Evolutionary conservation across 2,888 invertebrate species (phyloP).

Genomic region (Polydrusus cervinus): DNA sequence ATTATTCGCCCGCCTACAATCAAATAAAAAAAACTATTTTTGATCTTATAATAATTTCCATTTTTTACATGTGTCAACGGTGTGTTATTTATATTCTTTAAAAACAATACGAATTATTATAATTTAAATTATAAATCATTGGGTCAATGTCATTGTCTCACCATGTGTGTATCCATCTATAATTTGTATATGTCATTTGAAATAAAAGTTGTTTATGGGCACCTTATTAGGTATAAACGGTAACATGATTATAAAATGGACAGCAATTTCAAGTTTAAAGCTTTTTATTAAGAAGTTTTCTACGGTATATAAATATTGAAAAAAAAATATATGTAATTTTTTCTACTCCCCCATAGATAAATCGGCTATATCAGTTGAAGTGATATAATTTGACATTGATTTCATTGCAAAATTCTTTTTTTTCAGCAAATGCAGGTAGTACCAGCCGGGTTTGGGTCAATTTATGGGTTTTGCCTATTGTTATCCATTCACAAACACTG

Average conservation of each 20-base stretch:
- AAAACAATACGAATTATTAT: constrained; percentile 57
- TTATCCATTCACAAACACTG: too few species aligned
- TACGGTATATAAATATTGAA: too few species aligned
- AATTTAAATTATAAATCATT: constrained; percentile 56
- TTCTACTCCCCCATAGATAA: too few species aligned
- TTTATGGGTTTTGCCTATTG: too few species aligned
- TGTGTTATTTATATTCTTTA: constrained; percentile 55
- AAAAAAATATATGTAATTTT: too few species aligned
- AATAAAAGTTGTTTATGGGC: constrained; percentile 15
- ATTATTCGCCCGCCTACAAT: constrained; percentile 53
- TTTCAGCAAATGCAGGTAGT: too few species aligned
- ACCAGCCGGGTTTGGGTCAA: too few species aligned
- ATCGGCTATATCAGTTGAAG: too few species aligned
- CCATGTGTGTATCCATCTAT: constrained; percentile 31
- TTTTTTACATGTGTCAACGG: constrained; percentile 55
- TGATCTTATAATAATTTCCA: constrained; percentile 53
- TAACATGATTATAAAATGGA: background rate
- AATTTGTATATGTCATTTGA: constrained; percentile 36
- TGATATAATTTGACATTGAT: too few species aligned
- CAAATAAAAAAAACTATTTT: constrained; percentile 31
- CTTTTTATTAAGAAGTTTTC: background rate
- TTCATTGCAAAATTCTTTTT: too few species aligned
- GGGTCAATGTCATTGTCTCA: constrained; percentile 54
- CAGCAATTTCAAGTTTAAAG: background rate
- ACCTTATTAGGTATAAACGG: constrained; percentile 19